Percentiles rank a stretch among this genome's conserved stretches.
These are phyloP conservation scores for Drosophila bifasciata DNA, from an alignment of 1,140 invertebrate genomes.

Conservation along the genomic window DNA sequence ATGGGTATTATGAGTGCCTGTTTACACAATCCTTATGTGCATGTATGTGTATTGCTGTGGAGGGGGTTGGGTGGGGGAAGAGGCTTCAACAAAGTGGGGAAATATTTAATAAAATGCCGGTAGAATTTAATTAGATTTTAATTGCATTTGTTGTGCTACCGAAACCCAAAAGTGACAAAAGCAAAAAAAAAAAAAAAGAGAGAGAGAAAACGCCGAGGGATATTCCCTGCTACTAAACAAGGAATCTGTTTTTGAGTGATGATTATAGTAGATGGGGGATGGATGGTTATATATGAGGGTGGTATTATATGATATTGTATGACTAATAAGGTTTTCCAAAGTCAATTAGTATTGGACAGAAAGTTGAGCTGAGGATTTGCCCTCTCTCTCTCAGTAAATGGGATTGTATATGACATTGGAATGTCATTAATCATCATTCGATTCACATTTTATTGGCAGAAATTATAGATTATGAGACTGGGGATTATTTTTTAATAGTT, in stretches of 20 bases:
- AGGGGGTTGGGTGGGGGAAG: too few relatives aligned
- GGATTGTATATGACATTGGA: too few relatives aligned
- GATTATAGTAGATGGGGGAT: slow-evolving; percentile 20
- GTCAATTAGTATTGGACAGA: slow-evolving; percentile 16
- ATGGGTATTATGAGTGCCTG: slow-evolving; percentile 69
- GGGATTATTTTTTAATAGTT: too few relatives aligned
- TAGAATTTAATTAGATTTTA: slow-evolving; percentile 81
- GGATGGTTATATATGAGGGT: slow-evolving; percentile 28
- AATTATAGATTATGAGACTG: too few relatives aligned
- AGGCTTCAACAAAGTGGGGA: slow-evolving; percentile 8
- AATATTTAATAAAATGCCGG: slow-evolving; percentile 78
- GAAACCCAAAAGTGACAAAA: slow-evolving; percentile 35
- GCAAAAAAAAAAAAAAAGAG: background rate
- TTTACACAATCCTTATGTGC: slow-evolving; percentile 74
- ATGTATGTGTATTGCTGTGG: slow-evolving; percentile 16
- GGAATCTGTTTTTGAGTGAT: slow-evolving; percentile 47
- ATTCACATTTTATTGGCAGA: too few relatives aligned
- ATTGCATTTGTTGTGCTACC: slow-evolving; percentile 68
- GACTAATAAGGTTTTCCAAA: slow-evolving; percentile 23
- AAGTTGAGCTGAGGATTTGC: too few relatives aligned
- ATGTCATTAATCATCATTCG: too few relatives aligned
- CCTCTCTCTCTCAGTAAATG: too few relatives aligned
- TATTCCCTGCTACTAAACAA: slow-evolving; percentile 25
- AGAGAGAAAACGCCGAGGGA: background rate
- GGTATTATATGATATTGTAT: slow-evolving; percentile 46